A percentile compares a stretch with the other conserved stretches of the same genome.
phyloP scores from a whole-genome alignment of 2,113 vertebrate species.

The Microtus montanus region DNA sequence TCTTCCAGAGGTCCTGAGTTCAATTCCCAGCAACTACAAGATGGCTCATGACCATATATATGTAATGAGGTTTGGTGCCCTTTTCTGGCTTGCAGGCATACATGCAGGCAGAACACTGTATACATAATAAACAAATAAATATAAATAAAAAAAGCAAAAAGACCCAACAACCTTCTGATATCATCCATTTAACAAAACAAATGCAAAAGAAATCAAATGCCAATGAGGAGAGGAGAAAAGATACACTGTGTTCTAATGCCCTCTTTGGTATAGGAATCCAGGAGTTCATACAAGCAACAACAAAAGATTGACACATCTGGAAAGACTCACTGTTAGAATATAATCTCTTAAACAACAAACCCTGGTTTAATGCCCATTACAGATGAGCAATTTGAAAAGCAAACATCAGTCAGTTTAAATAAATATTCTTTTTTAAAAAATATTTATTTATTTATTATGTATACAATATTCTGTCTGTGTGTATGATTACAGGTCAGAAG shows the following conservation, averaged over 20 bases:
- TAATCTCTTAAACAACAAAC: slow-evolving; percentile 18
- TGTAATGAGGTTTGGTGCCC: too few relatives aligned
- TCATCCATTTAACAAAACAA: slow-evolving; percentile 48
- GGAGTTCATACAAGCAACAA: slow-evolving; percentile 6
- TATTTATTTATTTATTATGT: too few relatives aligned
- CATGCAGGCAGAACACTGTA: too few relatives aligned
- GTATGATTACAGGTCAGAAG: too few relatives aligned
- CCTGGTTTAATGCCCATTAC: not conserved
- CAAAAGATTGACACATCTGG: slow-evolving; percentile 1
- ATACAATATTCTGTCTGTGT: too few relatives aligned
- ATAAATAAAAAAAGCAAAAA: not conserved
- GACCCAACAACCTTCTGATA: rapidly evolving
- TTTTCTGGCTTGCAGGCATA: too few relatives aligned
- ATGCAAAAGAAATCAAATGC: not conserved
- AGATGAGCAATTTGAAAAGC: slow-evolving; percentile 2
- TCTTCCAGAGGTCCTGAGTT: too few relatives aligned
- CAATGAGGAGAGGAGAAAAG: slow-evolving; percentile 26
- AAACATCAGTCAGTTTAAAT: not conserved
- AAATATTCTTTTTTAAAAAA: too few relatives aligned
- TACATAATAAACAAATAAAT: too few relatives aligned
- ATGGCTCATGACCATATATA: too few relatives aligned
- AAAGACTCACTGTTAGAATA: slow-evolving; percentile 11
- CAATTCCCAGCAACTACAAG: too few relatives aligned
- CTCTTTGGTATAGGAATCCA: slow-evolving; percentile 31
- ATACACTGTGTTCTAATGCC: not conserved